Percentiles rank a stretch among this genome's conserved stretches.
These are phyloP conservation scores for Brachyptera putata DNA, from an alignment of 2,888 invertebrate species.

Conservation along the genomic window DNA sequence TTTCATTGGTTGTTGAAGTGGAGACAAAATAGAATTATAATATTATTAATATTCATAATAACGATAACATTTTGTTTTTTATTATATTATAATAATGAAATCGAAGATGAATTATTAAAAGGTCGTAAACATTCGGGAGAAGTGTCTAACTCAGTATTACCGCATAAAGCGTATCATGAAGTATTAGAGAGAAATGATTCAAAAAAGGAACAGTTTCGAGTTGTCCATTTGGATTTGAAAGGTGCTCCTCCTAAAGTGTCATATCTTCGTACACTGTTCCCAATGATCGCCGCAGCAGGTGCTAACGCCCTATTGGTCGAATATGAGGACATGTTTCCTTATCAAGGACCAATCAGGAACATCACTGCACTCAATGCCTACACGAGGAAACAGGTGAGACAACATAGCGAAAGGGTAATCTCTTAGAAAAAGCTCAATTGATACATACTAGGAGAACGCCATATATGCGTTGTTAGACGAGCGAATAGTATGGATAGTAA, in stretches of 20 bases:
- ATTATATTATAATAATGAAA: conserved; percentile 8
- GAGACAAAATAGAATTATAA: conserved; percentile 1
- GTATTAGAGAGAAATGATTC: background rate
- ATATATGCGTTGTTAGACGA: no score
- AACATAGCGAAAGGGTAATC: no score
- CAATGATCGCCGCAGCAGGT: conserved; percentile 40
- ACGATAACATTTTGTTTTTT: background rate
- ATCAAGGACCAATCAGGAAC: conserved; percentile 42
- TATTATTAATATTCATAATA: conserved; percentile 1
- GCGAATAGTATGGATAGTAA: no score
- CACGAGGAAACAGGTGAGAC: conserved; percentile 39
- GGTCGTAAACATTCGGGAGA: background rate
- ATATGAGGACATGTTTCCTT: conserved; percentile 61
- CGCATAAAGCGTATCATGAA: background rate
- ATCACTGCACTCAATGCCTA: conserved; percentile 46
- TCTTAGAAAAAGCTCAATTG: no score
- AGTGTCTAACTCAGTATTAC: no score
- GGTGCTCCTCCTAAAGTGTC: conserved; percentile 49
- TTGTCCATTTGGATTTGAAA: conserved; percentile 51
- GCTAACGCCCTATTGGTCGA: conserved; percentile 55
- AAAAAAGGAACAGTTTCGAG: conserved; percentile 24
- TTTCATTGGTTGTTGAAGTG: background rate
- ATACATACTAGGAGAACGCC: no score
- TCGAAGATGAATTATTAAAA: background rate
- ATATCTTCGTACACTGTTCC: conserved; percentile 42